Evolutionary conservation across 2,888 invertebrate species (phyloP).

Genomic region (Calameuta idolon): DNA sequence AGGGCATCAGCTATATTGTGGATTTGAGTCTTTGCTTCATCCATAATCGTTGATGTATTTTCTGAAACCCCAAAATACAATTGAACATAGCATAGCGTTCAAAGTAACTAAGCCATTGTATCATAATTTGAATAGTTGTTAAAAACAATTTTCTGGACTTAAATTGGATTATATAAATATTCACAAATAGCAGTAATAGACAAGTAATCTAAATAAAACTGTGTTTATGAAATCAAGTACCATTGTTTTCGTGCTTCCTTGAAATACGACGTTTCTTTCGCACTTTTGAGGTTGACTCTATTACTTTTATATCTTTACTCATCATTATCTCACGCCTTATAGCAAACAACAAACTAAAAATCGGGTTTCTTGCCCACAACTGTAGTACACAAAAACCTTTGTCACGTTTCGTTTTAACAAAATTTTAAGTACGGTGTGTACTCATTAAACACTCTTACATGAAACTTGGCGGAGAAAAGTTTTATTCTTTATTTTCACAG

Average conservation of each 20-base stretch:
- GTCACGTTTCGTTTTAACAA: not conserved
- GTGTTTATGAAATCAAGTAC: not conserved
- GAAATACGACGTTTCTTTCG: not conserved
- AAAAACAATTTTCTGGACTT: not conserved
- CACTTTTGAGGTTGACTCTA: not conserved
- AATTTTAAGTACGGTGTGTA: not conserved
- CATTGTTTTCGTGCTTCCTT: not conserved
- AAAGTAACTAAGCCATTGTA: not conserved
- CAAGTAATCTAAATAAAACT: not conserved
- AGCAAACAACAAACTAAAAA: not conserved
- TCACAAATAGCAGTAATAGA: not conserved
- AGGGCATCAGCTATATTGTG: not conserved
- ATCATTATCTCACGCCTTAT: not conserved
- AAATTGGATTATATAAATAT: not conserved
- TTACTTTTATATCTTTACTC: not conserved
- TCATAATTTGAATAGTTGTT: not conserved
- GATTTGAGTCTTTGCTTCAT: not conserved
- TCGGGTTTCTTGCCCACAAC: not conserved
- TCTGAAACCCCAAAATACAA: not conserved
- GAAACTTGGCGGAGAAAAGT: not conserved
- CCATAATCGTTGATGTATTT: not conserved
- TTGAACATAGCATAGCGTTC: not conserved
- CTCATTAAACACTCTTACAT: not conserved
- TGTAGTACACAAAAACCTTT: not conserved
- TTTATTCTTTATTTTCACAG: not conserved